Percentiles rank a stretch among this genome's conserved stretches.
Evolutionary conservation across 2,797 vertebrate species (phyloP).

Genomic region (Microcaecilia unicolor): DNA sequence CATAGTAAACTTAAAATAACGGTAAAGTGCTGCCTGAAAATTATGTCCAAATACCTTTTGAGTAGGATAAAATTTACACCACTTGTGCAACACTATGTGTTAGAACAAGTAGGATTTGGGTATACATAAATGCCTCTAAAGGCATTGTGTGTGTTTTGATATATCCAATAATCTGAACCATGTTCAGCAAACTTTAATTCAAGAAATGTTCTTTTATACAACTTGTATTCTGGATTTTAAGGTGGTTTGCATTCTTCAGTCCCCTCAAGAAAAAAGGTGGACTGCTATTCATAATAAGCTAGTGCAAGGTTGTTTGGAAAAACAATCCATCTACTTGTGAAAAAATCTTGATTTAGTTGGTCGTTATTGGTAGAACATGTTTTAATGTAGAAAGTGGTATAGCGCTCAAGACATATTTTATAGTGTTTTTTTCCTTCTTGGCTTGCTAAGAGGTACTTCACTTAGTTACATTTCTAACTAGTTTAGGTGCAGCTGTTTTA

Average conservation of each 20-base stretch:
- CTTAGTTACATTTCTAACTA: constrained; percentile 26
- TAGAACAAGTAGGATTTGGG: constrained; percentile 70
- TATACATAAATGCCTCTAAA: constrained; percentile 91
- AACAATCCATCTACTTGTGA: constrained; percentile 15
- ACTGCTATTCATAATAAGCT: constrained; percentile 1
- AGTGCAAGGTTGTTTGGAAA: neutral
- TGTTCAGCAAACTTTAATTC: constrained; percentile 90
- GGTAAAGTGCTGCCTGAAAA: constrained; percentile 73
- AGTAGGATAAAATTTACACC: constrained; percentile 78
- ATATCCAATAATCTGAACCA: constrained; percentile 97
- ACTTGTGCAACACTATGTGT: constrained; percentile 86
- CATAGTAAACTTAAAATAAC: constrained; percentile 52
- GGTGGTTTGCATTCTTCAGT: constrained; percentile 10
- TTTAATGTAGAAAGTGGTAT: constrained; percentile 11
- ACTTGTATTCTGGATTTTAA: constrained; percentile 17
- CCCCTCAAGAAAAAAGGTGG: neutral
- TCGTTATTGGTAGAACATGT: constrained; percentile 16
- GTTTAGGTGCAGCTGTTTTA: constrained; percentile 32
- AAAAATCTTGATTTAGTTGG: constrained; percentile 22
- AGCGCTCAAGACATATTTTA: constrained; percentile 20
- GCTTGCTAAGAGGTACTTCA: constrained; percentile 11
- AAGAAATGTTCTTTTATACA: constrained; percentile 45
- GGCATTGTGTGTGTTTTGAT: constrained; percentile 91
- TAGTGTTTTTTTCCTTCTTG: constrained; percentile 19
- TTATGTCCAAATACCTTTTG: constrained; percentile 60